Conservation (phyloP, 2,797 vertebrate genomes). For the Molossus alvarezi region DNA sequence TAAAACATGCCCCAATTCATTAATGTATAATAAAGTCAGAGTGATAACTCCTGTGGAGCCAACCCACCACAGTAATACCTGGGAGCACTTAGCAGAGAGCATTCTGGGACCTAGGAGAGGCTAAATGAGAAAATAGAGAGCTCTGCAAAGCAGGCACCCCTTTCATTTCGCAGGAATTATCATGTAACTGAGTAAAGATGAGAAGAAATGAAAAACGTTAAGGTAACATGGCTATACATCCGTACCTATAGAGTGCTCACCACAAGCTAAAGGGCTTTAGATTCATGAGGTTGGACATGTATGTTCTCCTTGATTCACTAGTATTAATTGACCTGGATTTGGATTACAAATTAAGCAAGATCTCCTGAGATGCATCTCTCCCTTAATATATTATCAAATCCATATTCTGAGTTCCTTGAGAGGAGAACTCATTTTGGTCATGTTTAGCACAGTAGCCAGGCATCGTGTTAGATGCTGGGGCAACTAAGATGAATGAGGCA, state of each 20-base stretch:
- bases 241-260: too few species aligned
- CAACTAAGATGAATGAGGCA: not conserved
- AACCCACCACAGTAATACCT: too few species aligned
- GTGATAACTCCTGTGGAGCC: not conserved
- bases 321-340: not conserved
- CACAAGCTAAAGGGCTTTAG: not conserved
- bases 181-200: not conserved
- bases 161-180: not conserved
- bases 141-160: not conserved
- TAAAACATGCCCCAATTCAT: not conserved
- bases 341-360: not conserved
- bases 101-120: constrained; percentile 12
- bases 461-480: not conserved
- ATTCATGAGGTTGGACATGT: not conserved
- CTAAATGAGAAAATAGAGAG: not conserved
- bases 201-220: not conserved
- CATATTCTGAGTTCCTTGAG: not conserved
- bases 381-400: not conserved
- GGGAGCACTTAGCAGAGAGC: constrained; percentile 2
- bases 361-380: not conserved
- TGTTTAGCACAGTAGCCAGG: not conserved
- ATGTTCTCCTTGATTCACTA: not conserved
- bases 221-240: not conserved
- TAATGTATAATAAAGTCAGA: not conserved
- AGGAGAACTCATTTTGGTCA: not conserved